These are phyloP conservation scores for Tricholauxania praeusta DNA, from an alignment of 2,888 invertebrate species.

Conservation along the genomic window DNA sequence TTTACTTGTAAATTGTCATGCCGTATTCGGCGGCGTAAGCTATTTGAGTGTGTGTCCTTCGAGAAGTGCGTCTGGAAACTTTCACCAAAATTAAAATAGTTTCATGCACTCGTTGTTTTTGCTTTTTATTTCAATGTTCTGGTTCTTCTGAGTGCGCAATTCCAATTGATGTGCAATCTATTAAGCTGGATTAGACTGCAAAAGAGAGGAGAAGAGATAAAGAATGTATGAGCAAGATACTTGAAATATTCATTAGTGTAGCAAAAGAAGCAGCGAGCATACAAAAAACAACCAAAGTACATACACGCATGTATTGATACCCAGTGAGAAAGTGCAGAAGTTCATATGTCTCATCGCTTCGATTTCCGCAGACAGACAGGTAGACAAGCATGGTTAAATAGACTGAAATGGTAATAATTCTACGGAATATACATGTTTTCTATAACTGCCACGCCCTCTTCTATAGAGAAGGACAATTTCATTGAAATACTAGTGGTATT, in stretches of 20 bases:
- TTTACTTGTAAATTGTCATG: conserved; percentile 6
- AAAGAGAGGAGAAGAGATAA: conserved; percentile 15
- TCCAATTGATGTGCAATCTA: conserved; percentile 33
- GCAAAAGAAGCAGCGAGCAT: conserved; percentile 46
- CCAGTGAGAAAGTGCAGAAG: conserved; percentile 37
- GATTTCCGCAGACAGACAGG: neutral
- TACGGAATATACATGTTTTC: conserved; percentile 8
- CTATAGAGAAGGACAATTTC: no score
- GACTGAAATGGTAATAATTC: no score
- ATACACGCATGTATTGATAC: neutral
- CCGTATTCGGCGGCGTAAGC: neutral
- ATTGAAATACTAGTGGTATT: no score
- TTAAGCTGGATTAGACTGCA: conserved; percentile 31
- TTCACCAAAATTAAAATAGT: conserved; percentile 29
- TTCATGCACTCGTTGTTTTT: neutral
- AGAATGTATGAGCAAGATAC: conserved; percentile 39
- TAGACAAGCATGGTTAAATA: no score
- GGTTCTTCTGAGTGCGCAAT: conserved; percentile 2
- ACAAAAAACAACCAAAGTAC: neutral
- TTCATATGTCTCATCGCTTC: no score
- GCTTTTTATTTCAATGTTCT: neutral
- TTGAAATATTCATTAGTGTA: conserved; percentile 56
- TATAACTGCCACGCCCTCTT: neutral
- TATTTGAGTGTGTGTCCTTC: neutral
- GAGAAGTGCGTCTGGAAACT: conserved; percentile 15